These are phyloP conservation scores for Calliphora vicina DNA, from an alignment of 1,140 invertebrate species.

Conservation along the genomic window DNA sequence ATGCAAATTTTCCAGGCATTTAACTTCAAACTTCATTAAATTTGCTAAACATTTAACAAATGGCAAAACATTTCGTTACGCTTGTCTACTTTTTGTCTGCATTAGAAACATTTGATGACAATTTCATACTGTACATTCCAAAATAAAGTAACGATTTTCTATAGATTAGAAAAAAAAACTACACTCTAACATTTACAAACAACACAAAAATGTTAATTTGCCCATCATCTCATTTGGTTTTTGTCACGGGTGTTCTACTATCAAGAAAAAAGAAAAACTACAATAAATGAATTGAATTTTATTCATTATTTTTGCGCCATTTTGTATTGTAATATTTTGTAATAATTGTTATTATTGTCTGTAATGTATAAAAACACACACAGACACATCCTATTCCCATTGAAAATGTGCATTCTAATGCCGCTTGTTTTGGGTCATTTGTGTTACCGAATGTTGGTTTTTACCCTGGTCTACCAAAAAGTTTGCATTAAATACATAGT, in stretches of 20 bases:
- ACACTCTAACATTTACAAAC: too few relatives aligned
- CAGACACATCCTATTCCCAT: not conserved
- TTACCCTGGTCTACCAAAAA: slow-evolving; percentile 25
- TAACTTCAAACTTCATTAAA: not conserved
- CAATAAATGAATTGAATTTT: slow-evolving; percentile 3
- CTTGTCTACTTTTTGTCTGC: slow-evolving; percentile 13
- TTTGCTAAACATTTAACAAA: not conserved
- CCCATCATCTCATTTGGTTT: slow-evolving; percentile 1
- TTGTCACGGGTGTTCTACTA: not conserved
- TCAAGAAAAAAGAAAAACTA: not conserved
- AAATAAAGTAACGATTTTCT: not conserved
- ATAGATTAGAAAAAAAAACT: not conserved
- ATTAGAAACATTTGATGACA: not conserved
- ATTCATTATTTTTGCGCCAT: slow-evolving; percentile 19
- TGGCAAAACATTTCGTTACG: slow-evolving; percentile 10
- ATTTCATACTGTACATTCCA: not conserved
- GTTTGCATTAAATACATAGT: slow-evolving; percentile 15
- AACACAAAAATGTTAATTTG: not conserved
- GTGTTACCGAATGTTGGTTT: slow-evolving; percentile 33
- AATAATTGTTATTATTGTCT: not conserved
- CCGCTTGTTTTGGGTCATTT: slow-evolving; percentile 34
- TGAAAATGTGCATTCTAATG: not conserved
- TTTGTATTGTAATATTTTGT: not conserved
- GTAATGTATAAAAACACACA: not conserved
- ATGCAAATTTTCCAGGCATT: too few relatives aligned